Conservation (phyloP, 92 coral and sea anemone genomes). For the Hydrozoanthus gracilis region DNA sequence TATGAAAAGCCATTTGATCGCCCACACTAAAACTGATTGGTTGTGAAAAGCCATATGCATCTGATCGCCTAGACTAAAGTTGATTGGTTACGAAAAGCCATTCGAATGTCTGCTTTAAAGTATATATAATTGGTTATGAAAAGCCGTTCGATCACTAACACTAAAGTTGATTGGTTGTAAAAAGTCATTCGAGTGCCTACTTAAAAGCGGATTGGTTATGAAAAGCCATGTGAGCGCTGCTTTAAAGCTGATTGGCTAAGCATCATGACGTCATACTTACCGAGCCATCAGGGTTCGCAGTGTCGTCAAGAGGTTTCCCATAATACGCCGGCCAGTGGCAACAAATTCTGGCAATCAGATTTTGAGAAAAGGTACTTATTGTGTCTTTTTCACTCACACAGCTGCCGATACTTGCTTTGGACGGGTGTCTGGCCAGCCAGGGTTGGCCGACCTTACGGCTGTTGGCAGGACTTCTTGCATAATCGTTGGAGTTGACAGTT, state of each 20-base stretch:
- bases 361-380: not conserved
- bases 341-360: constrained; percentile 49
- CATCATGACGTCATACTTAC: constrained; percentile 39
- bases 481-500: not conserved
- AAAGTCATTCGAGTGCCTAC: too few relatives aligned
- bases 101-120: too few relatives aligned
- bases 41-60: too few relatives aligned
- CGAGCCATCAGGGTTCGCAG: constrained; percentile 52
- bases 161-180: too few relatives aligned
- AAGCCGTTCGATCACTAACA: too few relatives aligned
- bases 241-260: not conserved
- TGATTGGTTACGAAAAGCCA: too few relatives aligned
- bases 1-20: too few relatives aligned
- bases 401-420: constrained; percentile 27
- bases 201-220: too few relatives aligned
- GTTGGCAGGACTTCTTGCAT: not conserved
- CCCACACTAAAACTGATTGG: too few relatives aligned
- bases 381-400: constrained; percentile 3
- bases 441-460: not conserved
- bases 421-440: not conserved
- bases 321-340: constrained; percentile 67
- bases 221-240: not conserved
- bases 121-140: too few relatives aligned
- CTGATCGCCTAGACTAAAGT: too few relatives aligned
- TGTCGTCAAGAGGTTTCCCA: constrained; percentile 76